Evolutionary conservation across 1,140 invertebrate genomes (phyloP).

Genomic region (Cydia fagiglandana): DNA sequence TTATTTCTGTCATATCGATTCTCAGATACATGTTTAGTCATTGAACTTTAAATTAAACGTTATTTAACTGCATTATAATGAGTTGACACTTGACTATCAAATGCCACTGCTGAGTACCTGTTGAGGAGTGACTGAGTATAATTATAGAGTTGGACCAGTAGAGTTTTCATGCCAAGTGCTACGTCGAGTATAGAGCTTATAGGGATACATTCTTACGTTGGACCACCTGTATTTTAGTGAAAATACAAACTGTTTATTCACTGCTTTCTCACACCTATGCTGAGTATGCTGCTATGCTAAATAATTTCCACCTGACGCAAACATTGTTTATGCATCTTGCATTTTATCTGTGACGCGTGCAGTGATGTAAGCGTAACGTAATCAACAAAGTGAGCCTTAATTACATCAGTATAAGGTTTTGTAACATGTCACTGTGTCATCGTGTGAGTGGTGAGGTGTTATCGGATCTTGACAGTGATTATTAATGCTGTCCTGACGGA

Average conservation of each 20-base stretch:
- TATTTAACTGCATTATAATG: slow-evolving; percentile 3
- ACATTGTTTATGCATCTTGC: slow-evolving; percentile 7
- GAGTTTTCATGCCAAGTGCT: too few species aligned
- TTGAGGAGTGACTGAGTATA: too few species aligned
- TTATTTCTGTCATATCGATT: not conserved
- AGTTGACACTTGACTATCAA: not conserved
- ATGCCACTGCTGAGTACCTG: not conserved
- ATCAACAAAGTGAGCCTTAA: not conserved
- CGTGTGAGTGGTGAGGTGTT: not conserved
- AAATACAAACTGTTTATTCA: too few species aligned
- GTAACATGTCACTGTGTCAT: not conserved
- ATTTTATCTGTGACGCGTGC: slow-evolving; percentile 13
- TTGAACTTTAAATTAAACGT: slow-evolving; percentile 16
- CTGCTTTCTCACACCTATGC: too few species aligned
- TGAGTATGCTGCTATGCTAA: too few species aligned
- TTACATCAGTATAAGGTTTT: slow-evolving; percentile 1
- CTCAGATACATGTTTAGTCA: not conserved
- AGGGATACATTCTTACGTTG: too few species aligned
- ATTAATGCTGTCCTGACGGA: too few species aligned
- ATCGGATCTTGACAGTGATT: not conserved
- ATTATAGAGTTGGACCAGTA: too few species aligned
- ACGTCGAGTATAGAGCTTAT: too few species aligned
- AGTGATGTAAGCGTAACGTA: slow-evolving; percentile 4
- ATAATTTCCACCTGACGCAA: not conserved
- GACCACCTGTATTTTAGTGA: too few species aligned